A percentile compares a stretch with the other conserved stretches of the same genome.
Conservation (phyloP, 2,888 invertebrate species). For the Dusona sp. region DNA sequence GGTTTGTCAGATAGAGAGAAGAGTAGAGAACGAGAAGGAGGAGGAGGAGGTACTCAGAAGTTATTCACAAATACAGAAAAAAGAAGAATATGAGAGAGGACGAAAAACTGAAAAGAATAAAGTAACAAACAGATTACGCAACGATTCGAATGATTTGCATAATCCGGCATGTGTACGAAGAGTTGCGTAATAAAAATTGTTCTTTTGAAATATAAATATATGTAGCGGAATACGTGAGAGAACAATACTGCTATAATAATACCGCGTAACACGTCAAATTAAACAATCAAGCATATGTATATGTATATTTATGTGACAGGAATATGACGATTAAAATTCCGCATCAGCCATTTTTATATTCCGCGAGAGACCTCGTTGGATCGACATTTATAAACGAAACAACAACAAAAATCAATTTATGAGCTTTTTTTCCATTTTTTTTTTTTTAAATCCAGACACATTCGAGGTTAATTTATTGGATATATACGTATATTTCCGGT, state of each 20-base stretch:
- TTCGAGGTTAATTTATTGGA: slow-evolving; percentile 27
- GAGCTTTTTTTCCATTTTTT: not conserved
- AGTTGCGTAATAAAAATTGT: slow-evolving; percentile 58
- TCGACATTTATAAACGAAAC: not conserved
- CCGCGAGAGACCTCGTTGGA: not conserved
- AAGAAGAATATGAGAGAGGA: slow-evolving; percentile 15
- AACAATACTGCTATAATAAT: slow-evolving; percentile 56
- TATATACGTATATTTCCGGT: slow-evolving; percentile 36
- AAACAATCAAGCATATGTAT: not conserved
- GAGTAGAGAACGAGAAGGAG: not conserved
- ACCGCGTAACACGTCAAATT: slow-evolving; percentile 26
- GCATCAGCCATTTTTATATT: not conserved
- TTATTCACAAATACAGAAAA: slow-evolving; percentile 23
- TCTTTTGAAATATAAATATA: slow-evolving; percentile 38
- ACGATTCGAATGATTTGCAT: slow-evolving; percentile 72
- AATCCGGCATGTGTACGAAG: slow-evolving; percentile 68
- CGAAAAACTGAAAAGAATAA: slow-evolving; percentile 66
- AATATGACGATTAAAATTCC: slow-evolving; percentile 30
- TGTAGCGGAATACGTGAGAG: slow-evolving; percentile 15
- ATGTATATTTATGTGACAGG: slow-evolving; percentile 16
- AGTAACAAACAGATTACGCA: slow-evolving; percentile 78
- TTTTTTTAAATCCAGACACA: not conserved
- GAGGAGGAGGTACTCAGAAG: not conserved
- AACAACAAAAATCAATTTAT: not conserved
- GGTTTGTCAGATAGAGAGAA: not conserved